phyloP scores from a whole-genome alignment of 2,888 invertebrate genomes.

The Troglohyphantes excavatus region DNA sequence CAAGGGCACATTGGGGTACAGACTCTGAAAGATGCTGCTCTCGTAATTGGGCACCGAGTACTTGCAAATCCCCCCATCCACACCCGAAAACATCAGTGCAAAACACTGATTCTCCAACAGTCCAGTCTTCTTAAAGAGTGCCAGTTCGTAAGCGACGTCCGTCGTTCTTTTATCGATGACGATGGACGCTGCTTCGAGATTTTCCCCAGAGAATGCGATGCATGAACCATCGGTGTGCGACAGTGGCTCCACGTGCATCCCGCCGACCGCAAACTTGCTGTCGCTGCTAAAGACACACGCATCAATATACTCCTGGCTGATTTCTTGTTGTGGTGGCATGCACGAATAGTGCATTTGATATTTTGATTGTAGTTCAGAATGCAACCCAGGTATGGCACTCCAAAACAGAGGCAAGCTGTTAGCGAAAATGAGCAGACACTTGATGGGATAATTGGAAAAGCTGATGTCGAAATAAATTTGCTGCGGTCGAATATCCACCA shows the following conservation, averaged over 20 bases:
- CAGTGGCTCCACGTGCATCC: constrained; percentile 52
- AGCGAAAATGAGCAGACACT: constrained; percentile 59
- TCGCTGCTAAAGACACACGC: constrained; percentile 24
- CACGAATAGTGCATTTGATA: no score
- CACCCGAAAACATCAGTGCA: constrained; percentile 84
- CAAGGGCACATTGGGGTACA: constrained; percentile 83
- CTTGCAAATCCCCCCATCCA: constrained; percentile 82
- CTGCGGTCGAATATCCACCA: no score
- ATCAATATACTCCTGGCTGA: no score
- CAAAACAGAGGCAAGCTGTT: no score
- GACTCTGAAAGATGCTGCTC: constrained; percentile 82
- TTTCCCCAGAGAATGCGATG: no score
- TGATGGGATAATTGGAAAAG: constrained; percentile 42
- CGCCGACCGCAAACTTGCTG: constrained; percentile 73
- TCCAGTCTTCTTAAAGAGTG: constrained; percentile 3
- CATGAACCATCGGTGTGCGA: not conserved
- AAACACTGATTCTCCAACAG: constrained; percentile 80
- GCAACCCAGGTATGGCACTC: not conserved
- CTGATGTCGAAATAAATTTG: not conserved
- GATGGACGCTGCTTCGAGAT: no score
- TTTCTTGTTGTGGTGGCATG: no score
- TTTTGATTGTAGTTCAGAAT: constrained; percentile 5
- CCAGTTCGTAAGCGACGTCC: no score
- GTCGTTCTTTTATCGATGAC: no score
- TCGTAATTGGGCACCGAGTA: constrained; percentile 82